A percentile compares a stretch with the other conserved stretches of the same genome.
These are phyloP conservation scores for Rhopalosiphum padi DNA, from an alignment of 1,140 invertebrate genomes.

Conservation along the genomic window DNA sequence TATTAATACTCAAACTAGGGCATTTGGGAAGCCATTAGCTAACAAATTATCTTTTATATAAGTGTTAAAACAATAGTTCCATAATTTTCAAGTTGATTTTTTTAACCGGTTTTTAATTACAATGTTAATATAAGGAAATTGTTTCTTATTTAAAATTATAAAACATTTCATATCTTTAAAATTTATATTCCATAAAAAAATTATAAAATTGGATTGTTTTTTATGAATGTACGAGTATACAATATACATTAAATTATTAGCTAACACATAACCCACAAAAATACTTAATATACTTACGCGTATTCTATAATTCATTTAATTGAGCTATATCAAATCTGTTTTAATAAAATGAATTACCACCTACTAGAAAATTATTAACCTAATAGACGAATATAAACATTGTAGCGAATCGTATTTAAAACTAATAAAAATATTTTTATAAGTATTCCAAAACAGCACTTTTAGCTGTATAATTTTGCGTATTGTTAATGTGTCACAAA, in stretches of 20 bases:
- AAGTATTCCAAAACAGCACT: neutral
- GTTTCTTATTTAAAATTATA: neutral
- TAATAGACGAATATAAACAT: neutral
- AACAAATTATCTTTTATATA: neutral
- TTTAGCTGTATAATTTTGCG: neutral
- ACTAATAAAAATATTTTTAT: neutral
- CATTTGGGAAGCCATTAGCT: neutral
- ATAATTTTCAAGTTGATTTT: neutral
- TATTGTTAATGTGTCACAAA: neutral
- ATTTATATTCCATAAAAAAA: neutral
- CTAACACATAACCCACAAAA: neutral
- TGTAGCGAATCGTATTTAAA: neutral
- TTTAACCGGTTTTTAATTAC: neutral
- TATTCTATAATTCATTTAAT: neutral
- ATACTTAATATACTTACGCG: neutral
- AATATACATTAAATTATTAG: neutral
- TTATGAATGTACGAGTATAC: too few species aligned
- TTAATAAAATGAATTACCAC: neutral
- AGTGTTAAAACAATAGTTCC: neutral
- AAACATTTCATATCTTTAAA: neutral
- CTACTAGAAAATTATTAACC: neutral
- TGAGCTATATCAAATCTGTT: neutral
- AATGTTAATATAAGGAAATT: neutral
- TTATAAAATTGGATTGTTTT: neutral
- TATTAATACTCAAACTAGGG: neutral